These are phyloP conservation scores for Alviniconcha marisindica DNA, from an alignment of 1,140 invertebrate genomes.

Conservation along the genomic window DNA sequence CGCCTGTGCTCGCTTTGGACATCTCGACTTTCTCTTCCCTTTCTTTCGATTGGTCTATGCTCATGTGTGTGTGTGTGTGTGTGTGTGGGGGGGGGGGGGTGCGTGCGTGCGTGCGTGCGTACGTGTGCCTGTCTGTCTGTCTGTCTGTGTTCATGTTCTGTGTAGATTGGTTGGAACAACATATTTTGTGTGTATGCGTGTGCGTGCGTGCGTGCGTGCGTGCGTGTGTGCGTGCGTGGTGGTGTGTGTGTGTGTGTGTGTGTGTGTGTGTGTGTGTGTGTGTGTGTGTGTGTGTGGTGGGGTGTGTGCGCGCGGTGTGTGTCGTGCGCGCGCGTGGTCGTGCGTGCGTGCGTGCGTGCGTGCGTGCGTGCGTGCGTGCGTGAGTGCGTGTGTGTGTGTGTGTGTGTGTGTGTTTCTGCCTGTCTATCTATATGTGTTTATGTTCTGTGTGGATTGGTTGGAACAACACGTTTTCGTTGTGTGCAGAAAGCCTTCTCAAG, in stretches of 20 bases:
- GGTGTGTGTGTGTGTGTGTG: conserved; percentile 23
- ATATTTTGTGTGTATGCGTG: conserved; percentile 7
- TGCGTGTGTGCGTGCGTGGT: conserved; percentile 2
- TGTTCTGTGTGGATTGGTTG: background rate
- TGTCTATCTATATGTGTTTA: background rate
- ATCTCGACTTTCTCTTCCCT: too few species aligned
- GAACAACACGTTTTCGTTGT: background rate
- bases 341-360: conserved; percentile 3
- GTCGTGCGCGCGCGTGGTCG: background rate
- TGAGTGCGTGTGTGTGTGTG: conserved; percentile 28
- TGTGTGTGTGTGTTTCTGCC: background rate
- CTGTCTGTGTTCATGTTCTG: background rate
- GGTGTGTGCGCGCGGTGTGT: conserved; percentile 16
- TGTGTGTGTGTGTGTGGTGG: conserved; percentile 21
- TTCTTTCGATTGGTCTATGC: too few species aligned
- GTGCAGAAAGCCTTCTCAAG: background rate
- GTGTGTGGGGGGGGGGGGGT: too few species aligned
- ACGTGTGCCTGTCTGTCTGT: background rate
- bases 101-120: too few species aligned
- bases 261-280: conserved; percentile 19
- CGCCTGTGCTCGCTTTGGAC: too few species aligned
- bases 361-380: background rate
- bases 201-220: conserved; percentile 17
- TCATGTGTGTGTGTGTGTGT: too few species aligned
- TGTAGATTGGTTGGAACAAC: background rate